These are phyloP conservation scores for Phylloscopus trochilus DNA, from an alignment of 2,113 vertebrate species.

Conservation along the genomic window DNA sequence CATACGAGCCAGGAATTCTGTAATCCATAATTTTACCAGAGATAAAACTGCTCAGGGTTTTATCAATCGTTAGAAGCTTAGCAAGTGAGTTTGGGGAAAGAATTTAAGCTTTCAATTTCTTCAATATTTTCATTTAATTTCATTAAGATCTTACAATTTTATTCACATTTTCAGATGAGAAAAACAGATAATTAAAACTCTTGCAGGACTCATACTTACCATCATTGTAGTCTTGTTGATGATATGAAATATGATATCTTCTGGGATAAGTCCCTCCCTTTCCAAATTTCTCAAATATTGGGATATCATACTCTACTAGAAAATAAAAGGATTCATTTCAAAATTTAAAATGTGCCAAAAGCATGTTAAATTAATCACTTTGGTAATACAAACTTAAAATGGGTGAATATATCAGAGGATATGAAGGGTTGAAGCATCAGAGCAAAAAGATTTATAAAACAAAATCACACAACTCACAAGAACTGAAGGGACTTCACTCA, in stretches of 20 bases:
- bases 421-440: not conserved
- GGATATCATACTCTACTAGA: constrained; percentile 89
- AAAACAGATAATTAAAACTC: not conserved
- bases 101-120: not conserved
- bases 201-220: constrained; percentile 70
- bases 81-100: not conserved
- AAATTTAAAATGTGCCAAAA: not conserved
- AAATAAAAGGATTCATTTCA: not conserved
- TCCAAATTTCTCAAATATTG: constrained; percentile 94
- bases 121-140: not conserved
- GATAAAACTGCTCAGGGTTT: not conserved
- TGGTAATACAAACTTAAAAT: not conserved
- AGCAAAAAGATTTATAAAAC: not conserved
- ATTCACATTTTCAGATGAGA: not conserved
- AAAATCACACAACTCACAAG: not conserved
- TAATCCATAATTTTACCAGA: not conserved
- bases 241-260: constrained; percentile 89
- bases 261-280: constrained; percentile 97
- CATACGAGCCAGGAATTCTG: not conserved
- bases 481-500: not conserved
- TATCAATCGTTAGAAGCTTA: not conserved
- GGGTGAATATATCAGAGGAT: not conserved
- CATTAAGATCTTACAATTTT: not conserved
- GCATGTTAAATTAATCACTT: not conserved
- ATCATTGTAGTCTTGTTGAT: constrained; percentile 93